A percentile compares a stretch with the other conserved stretches of the same genome.
Conservation (phyloP, 2,113 vertebrate genomes). For the Galeopterus variegatus region DNA sequence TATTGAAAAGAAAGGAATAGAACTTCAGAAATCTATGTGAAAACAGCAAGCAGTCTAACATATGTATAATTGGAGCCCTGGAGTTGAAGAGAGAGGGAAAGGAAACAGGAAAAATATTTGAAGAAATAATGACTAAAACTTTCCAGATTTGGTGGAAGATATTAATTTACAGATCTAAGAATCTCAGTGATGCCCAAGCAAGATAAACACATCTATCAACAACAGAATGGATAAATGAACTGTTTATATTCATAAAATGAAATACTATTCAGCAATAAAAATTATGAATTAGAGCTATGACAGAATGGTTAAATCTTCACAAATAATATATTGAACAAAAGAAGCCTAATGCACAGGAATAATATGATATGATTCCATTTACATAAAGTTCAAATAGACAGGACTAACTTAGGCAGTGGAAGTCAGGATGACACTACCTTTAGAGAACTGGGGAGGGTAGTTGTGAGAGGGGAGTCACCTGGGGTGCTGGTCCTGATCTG, state of each 20-base stretch:
- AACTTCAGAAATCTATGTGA: not conserved
- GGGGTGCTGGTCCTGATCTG: not conserved
- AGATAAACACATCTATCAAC: too few species aligned
- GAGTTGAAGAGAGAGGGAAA: not conserved
- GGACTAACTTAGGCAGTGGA: not conserved
- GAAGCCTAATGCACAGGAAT: not conserved
- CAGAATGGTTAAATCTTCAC: not conserved
- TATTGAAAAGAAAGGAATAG: not conserved
- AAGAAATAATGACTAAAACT: not conserved
- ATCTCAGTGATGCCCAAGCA: too few species aligned
- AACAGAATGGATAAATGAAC: not conserved
- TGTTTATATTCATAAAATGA: not conserved
- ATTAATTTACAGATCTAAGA: not conserved
- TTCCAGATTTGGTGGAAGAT: not conserved
- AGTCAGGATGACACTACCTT: accelerated
- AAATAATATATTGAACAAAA: not conserved
- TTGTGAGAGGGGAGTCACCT: not conserved
- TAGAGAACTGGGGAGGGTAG: not conserved
- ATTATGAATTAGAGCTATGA: not conserved
- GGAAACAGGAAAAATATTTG: too few species aligned
- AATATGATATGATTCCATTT: not conserved
- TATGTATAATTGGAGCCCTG: too few species aligned
- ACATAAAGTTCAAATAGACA: not conserved
- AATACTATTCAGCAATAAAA: not conserved
- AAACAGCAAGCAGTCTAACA: not conserved